Evolutionary conservation across 2,888 invertebrate genomes (phyloP), one percentile per base, ranked within the genome.

Genomic region (Chymomyza fuscimana): DNA sequence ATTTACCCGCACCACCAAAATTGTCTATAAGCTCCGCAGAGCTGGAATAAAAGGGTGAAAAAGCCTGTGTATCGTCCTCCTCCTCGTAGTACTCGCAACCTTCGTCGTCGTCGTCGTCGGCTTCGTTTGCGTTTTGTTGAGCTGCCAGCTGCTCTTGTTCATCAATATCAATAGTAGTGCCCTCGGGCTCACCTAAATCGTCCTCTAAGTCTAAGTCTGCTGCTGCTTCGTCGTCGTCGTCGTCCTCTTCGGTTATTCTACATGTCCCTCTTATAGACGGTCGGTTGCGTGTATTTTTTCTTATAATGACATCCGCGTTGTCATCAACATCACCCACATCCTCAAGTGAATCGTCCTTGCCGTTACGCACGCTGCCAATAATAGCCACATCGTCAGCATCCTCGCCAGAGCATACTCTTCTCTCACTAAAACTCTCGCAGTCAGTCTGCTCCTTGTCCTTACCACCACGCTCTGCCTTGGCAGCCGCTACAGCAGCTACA

Each of bases 231-330:
- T 77, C 78, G 12, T 78, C 77, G 66, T 81, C 77, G 77, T 82
- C 82, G 68, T 88, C 86, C 63, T 87, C 81, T 50, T 89, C 88
- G 63, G 87, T 85, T 63, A 85, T 85, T 72, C 85, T 82, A 73
- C 82, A 85, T 78, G 87, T 82, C 80, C 85, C 80, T 54, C 77
- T 72, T 25, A 85, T 82, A 54, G 87, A 85, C 58, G 82, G 85
- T 36, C 81, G 80, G 67, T 82, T 84, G 64, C 79, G 78, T 15
- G 82, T 74, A 52, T 82, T 83, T 59, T 81, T 78, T 73, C 75
- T 78, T 70, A 83, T 77, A 65, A 87, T 80, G 61, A 86, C 87
- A 73, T 82, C 86, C 36, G 82, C 86, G 69, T 87, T 87, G 69
- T 88, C 88, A 65, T 86, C 83, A 52, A 86, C 83, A 74, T 86